Evolutionary conservation across 2,797 vertebrate genomes (phyloP).

Genomic region (Eleutherodactylus coqui): DNA sequence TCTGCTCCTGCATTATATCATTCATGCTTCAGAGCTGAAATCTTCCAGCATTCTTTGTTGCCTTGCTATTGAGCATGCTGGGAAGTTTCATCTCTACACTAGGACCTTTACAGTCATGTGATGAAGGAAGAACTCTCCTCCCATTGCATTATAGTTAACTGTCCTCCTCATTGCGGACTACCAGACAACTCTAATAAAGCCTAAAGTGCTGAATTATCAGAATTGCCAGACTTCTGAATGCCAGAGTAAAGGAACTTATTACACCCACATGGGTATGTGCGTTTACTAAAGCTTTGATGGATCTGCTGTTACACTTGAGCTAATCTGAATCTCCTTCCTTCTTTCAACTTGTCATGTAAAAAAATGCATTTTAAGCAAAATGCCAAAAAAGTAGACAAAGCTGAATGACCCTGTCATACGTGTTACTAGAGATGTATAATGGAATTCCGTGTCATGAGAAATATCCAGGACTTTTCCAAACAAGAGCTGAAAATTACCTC

Average conservation of each 20-base stretch:
- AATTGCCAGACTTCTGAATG: not conserved
- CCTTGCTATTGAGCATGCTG: not conserved
- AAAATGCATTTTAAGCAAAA: constrained; percentile 71
- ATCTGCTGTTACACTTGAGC: constrained; percentile 73
- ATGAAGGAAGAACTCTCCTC: not conserved
- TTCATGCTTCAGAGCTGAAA: too few relatives aligned
- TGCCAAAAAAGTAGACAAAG: constrained; percentile 68
- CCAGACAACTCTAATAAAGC: not conserved
- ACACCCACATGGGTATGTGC: not conserved
- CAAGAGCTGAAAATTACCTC: constrained; percentile 74
- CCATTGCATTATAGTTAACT: not conserved
- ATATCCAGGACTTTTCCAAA: constrained; percentile 71
- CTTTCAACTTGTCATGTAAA: constrained; percentile 33
- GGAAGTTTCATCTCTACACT: not conserved
- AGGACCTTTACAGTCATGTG: not conserved
- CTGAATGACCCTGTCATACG: constrained; percentile 71
- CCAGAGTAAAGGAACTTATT: constrained; percentile 13
- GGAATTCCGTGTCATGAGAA: constrained; percentile 71
- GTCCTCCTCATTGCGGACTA: not conserved
- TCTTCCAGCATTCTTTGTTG: not conserved
- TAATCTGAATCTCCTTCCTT: constrained; percentile 67
- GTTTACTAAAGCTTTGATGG: constrained; percentile 56
- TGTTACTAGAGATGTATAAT: constrained; percentile 69
- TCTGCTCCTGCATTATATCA: too few relatives aligned
- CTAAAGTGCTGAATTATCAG: not conserved